Evolutionary conservation across 1,140 invertebrate species (phyloP).

Genomic region (Nixonia krombeini): DNA sequence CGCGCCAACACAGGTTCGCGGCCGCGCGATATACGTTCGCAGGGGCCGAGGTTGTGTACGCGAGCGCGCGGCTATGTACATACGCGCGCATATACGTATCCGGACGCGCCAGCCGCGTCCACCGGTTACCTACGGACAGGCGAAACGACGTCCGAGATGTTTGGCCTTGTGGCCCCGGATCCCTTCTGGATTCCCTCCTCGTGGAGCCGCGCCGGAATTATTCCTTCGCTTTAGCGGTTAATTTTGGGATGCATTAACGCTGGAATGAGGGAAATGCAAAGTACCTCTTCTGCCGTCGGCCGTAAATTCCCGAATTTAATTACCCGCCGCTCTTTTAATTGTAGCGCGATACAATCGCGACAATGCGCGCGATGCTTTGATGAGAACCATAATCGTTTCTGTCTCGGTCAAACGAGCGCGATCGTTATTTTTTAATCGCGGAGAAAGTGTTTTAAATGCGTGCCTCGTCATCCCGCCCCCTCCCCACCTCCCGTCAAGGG

Average conservation of each 20-base stretch:
- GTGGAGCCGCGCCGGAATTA: constrained; percentile 21
- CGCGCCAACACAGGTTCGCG: constrained; percentile 26
- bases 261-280: constrained; percentile 1
- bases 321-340: neutral
- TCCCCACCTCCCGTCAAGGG: no score
- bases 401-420: no score
- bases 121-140: constrained; percentile 29
- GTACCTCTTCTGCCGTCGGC: neutral
- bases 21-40: constrained; percentile 28
- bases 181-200: constrained; percentile 37
- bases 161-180: constrained; percentile 51
- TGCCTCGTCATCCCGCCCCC: no score
- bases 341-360: no score
- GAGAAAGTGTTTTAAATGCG: no score
- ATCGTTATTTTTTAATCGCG: no score
- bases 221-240: constrained; percentile 35
- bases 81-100: neutral
- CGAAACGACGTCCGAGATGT: constrained; percentile 34
- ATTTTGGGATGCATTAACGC: constrained; percentile 16
- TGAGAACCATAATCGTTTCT: no score
- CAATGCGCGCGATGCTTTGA: no score
- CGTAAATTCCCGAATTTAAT: constrained; percentile 2
- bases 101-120: constrained; percentile 10
- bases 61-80: constrained; percentile 1
- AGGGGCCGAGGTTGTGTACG: constrained; percentile 22